Base-by-base conservation (phyloP, 2,797 vertebrate genomes). In the Anabacerthia variegaticeps region DNA sequence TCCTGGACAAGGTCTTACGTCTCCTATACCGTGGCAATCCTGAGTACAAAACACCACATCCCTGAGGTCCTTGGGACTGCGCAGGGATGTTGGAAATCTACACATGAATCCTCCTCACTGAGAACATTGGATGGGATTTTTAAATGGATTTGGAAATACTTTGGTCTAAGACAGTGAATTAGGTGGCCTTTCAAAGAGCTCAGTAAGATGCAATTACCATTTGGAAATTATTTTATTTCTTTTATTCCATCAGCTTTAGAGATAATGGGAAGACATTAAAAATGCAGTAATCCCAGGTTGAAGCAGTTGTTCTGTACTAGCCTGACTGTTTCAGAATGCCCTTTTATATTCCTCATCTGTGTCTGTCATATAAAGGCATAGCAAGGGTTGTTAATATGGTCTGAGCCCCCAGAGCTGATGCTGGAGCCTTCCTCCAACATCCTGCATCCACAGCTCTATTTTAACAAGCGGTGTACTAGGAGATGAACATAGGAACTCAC, bases 41-140 rank as follows among this genome's bases (percentile, higher is more conserved):
- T 0, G 2, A 19, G 8, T 4, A 7, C 21, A 62, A 37, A 58
- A 3, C 10, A 4, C 22, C 14, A n/a, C 6, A 1, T 37, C n/a
- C 6, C 27, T 12, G 4, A 27, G 41, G 41, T 26, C 19, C 52
- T 16, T 36, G 5, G 46, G 56, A 48, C 14, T 46, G 26, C 5
- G 3, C 44, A 32, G 48, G 56, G 62, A 16, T 18, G 2, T 1
- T 30, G 21, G 34, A 56, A 83, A 76, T 9, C 6, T 46, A 46
- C 36, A 2, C 0, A 1, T n/a, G 63, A 36, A 24, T 36, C 41
- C n/a, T 39, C 20, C 28, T 65, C 36, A 14, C 5, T 1, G 8
- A 55, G 27, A 63, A 2, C 19, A 30, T 3, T 5, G 28, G 19
- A 9, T 2, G 6, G 30, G 52, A 14, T 41, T 51, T 36, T 27